Conservation (phyloP, 2,113 vertebrate species). For the Etheostoma cragini region DNA sequence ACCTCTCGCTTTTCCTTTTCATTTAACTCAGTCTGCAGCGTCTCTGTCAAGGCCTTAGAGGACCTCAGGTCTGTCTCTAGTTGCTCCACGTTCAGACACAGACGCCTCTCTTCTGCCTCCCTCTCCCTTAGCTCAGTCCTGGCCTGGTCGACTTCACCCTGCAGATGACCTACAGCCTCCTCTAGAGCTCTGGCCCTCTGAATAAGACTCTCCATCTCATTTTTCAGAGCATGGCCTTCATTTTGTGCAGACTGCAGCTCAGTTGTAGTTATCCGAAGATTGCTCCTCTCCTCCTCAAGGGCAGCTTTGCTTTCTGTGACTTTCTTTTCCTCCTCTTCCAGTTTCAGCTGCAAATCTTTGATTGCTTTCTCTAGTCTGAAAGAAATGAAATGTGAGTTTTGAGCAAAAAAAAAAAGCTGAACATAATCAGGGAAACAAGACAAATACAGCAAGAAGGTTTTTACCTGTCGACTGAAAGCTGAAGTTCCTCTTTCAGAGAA, state of each 20-base stretch:
- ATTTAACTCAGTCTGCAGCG: conserved; percentile 86
- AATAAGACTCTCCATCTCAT: conserved; percentile 81
- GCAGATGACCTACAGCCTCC: conserved; percentile 83
- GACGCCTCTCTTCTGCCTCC: conserved; percentile 86
- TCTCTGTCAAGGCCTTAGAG: conserved; percentile 87
- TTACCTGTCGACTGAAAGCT: conserved; percentile 82
- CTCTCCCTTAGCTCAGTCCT: conserved; percentile 81
- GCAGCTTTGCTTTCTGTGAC: conserved; percentile 76
- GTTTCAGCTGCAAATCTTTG: conserved; percentile 81
- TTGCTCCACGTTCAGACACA: conserved; percentile 88
- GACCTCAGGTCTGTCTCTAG: conserved; percentile 90
- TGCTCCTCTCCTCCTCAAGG: conserved; percentile 82
- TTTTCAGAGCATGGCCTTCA: conserved; percentile 75
- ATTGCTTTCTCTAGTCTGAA: conserved; percentile 86
- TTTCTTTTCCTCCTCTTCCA: conserved; percentile 79
- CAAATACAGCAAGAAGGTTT: neutral
- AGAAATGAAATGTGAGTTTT: neutral
- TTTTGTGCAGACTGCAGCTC: conserved; percentile 75
- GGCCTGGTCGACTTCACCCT: conserved; percentile 80
- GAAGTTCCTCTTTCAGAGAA: conserved; percentile 85
- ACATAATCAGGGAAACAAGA: neutral
- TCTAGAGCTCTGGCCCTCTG: conserved; percentile 83
- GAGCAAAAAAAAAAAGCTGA: neutral
- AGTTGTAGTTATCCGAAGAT: conserved; percentile 78
- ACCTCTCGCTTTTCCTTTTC: conserved; percentile 91